Conservation (phyloP, 2,113 vertebrate species). For the Anarrhichthys ocellatus region DNA sequence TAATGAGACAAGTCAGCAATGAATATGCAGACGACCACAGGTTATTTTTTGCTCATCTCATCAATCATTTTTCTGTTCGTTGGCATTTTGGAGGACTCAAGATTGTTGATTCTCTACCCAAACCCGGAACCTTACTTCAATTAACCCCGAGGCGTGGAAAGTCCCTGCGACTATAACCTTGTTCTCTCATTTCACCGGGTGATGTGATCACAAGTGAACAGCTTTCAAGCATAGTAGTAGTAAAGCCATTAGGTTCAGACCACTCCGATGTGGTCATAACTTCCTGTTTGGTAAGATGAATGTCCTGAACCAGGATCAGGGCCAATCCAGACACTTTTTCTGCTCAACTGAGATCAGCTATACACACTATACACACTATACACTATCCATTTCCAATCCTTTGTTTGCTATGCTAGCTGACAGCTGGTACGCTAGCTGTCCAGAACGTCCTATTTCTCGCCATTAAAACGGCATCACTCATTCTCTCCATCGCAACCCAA, state of each 20-base stretch:
- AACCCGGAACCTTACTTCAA: slow-evolving; percentile 10
- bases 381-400: slow-evolving; percentile 3
- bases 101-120: slow-evolving; percentile 35
- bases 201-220: slow-evolving; percentile 13
- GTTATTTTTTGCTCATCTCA: slow-evolving; percentile 68
- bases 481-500: neutral
- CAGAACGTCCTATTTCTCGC: slow-evolving; percentile 5
- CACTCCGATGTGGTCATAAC: neutral
- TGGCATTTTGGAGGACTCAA: slow-evolving; percentile 57
- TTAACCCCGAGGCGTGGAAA: slow-evolving; percentile 11
- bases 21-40: slow-evolving; percentile 73
- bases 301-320: neutral
- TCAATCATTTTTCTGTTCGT: slow-evolving; percentile 66
- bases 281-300: slow-evolving; percentile 2
- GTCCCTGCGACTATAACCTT: slow-evolving; percentile 14
- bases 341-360: slow-evolving; percentile 3
- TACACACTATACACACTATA: neutral
- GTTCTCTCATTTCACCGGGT: slow-evolving; percentile 13
- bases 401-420: neutral
- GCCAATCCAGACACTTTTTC: neutral
- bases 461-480: neutral
- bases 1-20: slow-evolving; percentile 75
- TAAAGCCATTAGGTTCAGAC: neutral
- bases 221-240: neutral
- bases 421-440: neutral